These are phyloP conservation scores for Drosophila silvestris DNA, from an alignment of 2,888 invertebrate genomes.

Conservation along the genomic window DNA sequence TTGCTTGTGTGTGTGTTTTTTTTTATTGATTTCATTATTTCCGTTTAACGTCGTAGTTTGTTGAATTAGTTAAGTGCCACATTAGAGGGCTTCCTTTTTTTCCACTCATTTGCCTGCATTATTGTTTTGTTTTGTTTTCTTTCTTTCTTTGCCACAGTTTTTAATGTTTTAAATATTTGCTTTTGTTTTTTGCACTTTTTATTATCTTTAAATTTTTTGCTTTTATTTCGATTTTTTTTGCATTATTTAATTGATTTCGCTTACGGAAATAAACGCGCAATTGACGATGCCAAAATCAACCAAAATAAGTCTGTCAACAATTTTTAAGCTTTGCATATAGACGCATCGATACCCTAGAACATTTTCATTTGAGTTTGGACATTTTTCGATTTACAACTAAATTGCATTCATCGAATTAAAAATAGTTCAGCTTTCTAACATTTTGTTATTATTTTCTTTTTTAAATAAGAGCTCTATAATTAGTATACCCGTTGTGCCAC, in stretches of 20 bases:
- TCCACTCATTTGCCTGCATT: slow-evolving; percentile 30
- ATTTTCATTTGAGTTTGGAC: not conserved
- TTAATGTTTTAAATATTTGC: slow-evolving; percentile 62
- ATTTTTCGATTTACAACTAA: not conserved
- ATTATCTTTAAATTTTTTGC: slow-evolving; percentile 17
- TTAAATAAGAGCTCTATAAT: not conserved
- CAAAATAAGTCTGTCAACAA: slow-evolving; percentile 27
- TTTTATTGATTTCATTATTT: slow-evolving; percentile 63
- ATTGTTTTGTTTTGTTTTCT: slow-evolving; percentile 19
- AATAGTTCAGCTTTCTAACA: not conserved
- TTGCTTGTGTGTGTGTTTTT: slow-evolving; percentile 25
- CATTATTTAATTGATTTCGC: slow-evolving; percentile 76
- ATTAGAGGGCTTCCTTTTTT: slow-evolving; percentile 53
- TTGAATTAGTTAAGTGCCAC: slow-evolving; percentile 78
- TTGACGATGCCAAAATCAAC: slow-evolving; percentile 57
- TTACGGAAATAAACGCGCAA: slow-evolving; percentile 73
- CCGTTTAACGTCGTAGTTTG: slow-evolving; percentile 68
- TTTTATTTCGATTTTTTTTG: slow-evolving; percentile 29
- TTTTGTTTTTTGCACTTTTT: slow-evolving; percentile 25
- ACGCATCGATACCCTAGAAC: slow-evolving; percentile 20
- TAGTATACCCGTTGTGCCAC: slow-evolving; percentile 1
- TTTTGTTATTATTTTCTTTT: not conserved
- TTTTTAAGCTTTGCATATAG: not conserved
- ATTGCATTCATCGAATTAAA: not conserved
- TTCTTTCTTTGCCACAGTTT: slow-evolving; percentile 17